Percentiles rank a stretch among this genome's conserved stretches.
Conservation (phyloP, 2,888 invertebrate species). For the Clostera curtula region DNA sequence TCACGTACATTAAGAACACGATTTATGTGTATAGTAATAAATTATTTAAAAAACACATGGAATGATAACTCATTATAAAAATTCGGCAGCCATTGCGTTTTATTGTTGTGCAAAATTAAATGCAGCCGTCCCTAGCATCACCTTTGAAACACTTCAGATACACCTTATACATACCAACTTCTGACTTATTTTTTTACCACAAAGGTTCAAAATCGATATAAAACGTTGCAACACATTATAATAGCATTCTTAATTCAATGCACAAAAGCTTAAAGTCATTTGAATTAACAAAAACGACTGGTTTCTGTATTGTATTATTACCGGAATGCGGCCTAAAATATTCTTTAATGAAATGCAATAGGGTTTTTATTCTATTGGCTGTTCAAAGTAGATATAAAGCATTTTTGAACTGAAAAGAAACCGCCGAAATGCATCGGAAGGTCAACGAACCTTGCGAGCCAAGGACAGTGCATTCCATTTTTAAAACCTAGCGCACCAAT, state of each 20-base stretch:
- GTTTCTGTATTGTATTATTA: slow-evolving; percentile 25
- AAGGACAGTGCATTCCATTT: slow-evolving; percentile 75
- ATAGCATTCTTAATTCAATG: slow-evolving; percentile 35
- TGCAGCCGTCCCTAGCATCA: slow-evolving; percentile 33
- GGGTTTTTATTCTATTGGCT: slow-evolving; percentile 31
- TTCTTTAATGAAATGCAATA: slow-evolving; percentile 29
- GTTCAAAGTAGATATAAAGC: slow-evolving; percentile 30
- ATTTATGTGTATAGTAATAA: no score
- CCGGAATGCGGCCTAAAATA: slow-evolving; percentile 27
- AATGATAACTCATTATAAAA: slow-evolving; percentile 10
- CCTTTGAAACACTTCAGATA: slow-evolving; percentile 32
- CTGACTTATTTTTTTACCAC: slow-evolving; percentile 18
- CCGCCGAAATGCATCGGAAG: slow-evolving; percentile 73
- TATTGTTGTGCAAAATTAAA: slow-evolving; percentile 29
- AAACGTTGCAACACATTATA: slow-evolving; percentile 26
- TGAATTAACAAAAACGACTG: slow-evolving; percentile 29
- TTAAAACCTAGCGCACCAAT: slow-evolving; percentile 72
- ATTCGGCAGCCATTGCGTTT: slow-evolving; percentile 28
- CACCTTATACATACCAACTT: slow-evolving; percentile 19
- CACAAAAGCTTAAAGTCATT: slow-evolving; percentile 38
- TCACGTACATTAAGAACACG: no score
- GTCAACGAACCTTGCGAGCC: slow-evolving; percentile 65
- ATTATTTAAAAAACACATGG: no score
- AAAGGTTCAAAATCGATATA: slow-evolving; percentile 25
- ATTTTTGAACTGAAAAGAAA: slow-evolving; percentile 44